phyloP scores from a whole-genome alignment of 1,140 invertebrate genomes.

The Luehdorfia chinensis region DNA sequence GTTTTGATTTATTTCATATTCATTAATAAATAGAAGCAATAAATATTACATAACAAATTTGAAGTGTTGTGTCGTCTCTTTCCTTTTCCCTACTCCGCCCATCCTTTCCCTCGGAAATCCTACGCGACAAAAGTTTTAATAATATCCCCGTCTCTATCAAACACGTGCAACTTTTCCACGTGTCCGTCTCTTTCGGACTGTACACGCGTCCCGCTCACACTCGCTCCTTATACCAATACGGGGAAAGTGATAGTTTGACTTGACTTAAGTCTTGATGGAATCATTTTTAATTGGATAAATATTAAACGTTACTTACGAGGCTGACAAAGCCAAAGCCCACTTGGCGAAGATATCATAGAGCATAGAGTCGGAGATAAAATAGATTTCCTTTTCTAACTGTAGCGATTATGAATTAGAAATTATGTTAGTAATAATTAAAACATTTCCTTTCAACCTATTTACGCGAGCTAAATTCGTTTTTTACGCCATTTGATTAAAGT shows the following conservation, averaged over 20 bases:
- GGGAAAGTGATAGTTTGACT: constrained; percentile 20
- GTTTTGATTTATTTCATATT: too few relatives aligned
- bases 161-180: constrained; percentile 16
- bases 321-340: background rate
- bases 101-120: constrained; percentile 63
- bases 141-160: constrained; percentile 51
- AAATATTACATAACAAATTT: too few relatives aligned
- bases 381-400: too few relatives aligned
- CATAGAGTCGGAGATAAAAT: too few relatives aligned
- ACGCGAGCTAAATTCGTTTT: too few relatives aligned
- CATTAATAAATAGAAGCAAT: too few relatives aligned
- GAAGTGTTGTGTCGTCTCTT: constrained; percentile 22
- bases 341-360: background rate
- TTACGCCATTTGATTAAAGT: too few relatives aligned
- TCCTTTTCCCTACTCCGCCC: constrained; percentile 24
- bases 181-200: background rate
- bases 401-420: too few relatives aligned
- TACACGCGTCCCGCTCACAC: constrained; percentile 35
- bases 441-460: too few relatives aligned
- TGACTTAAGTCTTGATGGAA: constrained; percentile 9
- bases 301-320: constrained; percentile 1
- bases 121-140: constrained; percentile 73
- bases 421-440: too few relatives aligned
- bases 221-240: constrained; percentile 7
- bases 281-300: constrained; percentile 16